Conservation (phyloP, 2,113 vertebrate genomes). For the Recurvirostra avosetta region DNA sequence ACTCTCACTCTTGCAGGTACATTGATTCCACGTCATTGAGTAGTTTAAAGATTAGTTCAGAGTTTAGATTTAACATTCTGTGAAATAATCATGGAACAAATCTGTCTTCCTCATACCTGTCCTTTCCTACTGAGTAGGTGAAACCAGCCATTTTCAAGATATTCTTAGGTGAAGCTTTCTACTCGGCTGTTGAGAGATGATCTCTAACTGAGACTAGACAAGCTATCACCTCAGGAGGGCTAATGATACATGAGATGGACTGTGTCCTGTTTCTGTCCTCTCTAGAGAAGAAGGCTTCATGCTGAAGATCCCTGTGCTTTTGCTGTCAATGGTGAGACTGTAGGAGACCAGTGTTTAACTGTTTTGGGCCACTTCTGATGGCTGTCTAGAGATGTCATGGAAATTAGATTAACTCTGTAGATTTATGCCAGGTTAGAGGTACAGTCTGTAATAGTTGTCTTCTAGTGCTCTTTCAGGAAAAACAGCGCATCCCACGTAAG, state of each 20-base stretch:
- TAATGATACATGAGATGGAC: neutral
- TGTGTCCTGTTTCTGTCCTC: neutral
- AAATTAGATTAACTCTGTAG: neutral
- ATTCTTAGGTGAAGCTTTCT: neutral
- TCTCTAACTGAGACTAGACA: neutral
- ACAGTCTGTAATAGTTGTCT: neutral
- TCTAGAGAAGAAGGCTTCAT: neutral
- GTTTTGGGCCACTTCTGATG: neutral
- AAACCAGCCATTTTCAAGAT: neutral
- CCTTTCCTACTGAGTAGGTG: neutral
- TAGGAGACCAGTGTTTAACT: neutral
- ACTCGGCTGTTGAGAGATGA: neutral
- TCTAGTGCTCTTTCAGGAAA: neutral
- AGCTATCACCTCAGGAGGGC: neutral
- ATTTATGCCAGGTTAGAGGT: neutral
- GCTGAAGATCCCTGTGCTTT: neutral
- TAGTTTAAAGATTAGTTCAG: neutral
- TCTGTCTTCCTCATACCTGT: neutral
- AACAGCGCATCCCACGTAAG: accelerated
- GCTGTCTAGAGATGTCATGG: neutral
- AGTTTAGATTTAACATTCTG: neutral
- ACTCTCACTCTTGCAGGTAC: neutral
- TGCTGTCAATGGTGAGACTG: neutral
- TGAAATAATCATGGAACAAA: neutral
- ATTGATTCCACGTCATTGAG: accelerated